Evolutionary conservation across 2,113 vertebrate genomes (phyloP), one percentile per base, ranked within the genome.

Genomic region (Syngnathoides biaculeatus): DNA sequence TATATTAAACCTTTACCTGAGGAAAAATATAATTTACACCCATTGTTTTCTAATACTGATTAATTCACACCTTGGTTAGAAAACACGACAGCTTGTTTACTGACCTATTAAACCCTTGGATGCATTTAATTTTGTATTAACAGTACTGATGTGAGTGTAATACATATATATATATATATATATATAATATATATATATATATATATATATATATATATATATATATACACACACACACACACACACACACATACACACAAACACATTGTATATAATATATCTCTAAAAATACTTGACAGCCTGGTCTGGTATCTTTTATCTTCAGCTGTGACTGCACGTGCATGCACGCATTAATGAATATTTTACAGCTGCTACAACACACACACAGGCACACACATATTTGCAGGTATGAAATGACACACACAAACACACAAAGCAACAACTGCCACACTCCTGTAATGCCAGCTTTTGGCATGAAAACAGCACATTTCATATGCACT

Each of bases 401-500:
- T 57, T 6, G 48, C 27, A 47, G 30, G 72, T 50, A 56, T 20
- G 63, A 67, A 66, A 40, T 63, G 59, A 72, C 70, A 64, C 64
- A 67, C 73, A 61, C 13, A 35, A 13, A 17, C 8, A 6, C 38
- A 19, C 59, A 14, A 59, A 59, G 38, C 57, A 59, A 59, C 77
- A 80, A 73, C 79, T 80, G 81, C 72, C 64, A 55, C 61, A 79
- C 58, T n/a, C n/a, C n/a, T n/a, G n/a, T 67, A 67, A 74, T 72
- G 65, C 78, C 65, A 58, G 81, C 68, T 77, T 76, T 74, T 79
- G 79, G 84, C 80, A 81, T 52, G 20, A 52, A 52, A 52, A n/a
- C 48, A 4, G 45, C 8, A 17, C 17, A 19, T n/a, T 67, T 64
- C 69, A 6, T 61, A 68, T 67, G 53, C 67, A 0, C 66, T 57